Percentiles rank a stretch among this genome's conserved stretches.
phyloP scores from a whole-genome alignment of 2,113 vertebrate genomes.

The Microcebus griseorufus region DNA sequence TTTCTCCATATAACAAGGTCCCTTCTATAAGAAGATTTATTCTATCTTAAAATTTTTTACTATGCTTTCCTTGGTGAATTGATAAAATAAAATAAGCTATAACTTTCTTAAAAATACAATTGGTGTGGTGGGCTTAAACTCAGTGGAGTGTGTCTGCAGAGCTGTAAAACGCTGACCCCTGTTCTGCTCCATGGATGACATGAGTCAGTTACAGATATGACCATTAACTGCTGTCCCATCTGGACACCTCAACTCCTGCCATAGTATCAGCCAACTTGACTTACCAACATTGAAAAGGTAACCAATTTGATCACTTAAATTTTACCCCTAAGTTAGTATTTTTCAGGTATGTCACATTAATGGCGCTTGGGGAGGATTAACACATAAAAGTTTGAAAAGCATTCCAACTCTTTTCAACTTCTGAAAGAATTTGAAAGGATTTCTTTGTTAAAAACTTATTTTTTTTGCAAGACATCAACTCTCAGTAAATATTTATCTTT shows the following conservation, averaged over 20 bases:
- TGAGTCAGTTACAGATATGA: background rate
- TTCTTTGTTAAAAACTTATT: background rate
- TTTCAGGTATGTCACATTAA: background rate
- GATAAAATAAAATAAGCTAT: conserved; percentile 29
- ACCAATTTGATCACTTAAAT: conserved; percentile 75
- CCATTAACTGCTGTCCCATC: background rate
- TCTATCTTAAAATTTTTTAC: background rate
- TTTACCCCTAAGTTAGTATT: conserved; percentile 67
- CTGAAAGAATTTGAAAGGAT: conserved; percentile 68
- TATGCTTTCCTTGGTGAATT: background rate
- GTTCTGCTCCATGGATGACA: background rate
- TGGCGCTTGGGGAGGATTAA: conserved; percentile 62
- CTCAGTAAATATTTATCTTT: conserved; percentile 74
- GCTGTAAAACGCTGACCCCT: background rate
- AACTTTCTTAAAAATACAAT: background rate
- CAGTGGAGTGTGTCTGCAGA: background rate
- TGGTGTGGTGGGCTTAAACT: background rate
- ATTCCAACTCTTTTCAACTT: conserved; percentile 65
- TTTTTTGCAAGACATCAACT: conserved; percentile 29
- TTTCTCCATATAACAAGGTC: background rate
- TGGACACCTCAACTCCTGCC: background rate
- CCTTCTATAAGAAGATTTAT: background rate
- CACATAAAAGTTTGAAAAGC: conserved; percentile 74
- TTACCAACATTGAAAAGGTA: conserved; percentile 68
- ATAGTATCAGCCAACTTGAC: conserved; percentile 9